These are phyloP conservation scores for Microtus oregoni DNA, from an alignment of 2,113 vertebrate genomes.

Conservation along the genomic window DNA sequence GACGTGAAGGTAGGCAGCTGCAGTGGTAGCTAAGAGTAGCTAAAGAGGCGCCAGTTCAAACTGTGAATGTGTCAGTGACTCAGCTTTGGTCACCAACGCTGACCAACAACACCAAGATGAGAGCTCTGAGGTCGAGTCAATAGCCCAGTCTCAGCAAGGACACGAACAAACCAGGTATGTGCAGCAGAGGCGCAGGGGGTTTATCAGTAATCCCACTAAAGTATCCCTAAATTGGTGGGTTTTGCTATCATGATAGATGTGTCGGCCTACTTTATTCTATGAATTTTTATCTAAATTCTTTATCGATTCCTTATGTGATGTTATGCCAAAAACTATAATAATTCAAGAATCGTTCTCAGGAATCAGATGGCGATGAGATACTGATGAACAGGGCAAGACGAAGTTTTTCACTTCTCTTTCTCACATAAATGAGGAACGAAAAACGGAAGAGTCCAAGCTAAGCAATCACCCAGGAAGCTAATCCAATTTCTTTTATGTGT, in stretches of 20 bases:
- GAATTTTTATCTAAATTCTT: neutral
- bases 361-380: slow-evolving; percentile 6
- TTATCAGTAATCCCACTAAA: neutral
- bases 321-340: slow-evolving; percentile 25
- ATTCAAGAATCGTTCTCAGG: slow-evolving; percentile 52
- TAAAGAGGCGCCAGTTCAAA: neutral
- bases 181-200: neutral
- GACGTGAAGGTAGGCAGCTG: neutral
- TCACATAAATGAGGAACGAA: slow-evolving; percentile 45
- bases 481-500: slow-evolving; percentile 66
- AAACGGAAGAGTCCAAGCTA: slow-evolving; percentile 11
- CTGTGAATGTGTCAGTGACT: neutral
- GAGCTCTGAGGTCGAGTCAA: neutral
- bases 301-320: neutral
- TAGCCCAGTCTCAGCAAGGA: neutral
- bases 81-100: neutral
- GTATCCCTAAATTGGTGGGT: neutral
- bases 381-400: neutral
- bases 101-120: neutral
- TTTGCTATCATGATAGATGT: slow-evolving; percentile 1
- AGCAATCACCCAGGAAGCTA: slow-evolving; percentile 48
- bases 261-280: neutral
- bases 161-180: neutral
- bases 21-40: neutral
- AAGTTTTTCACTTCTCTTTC: slow-evolving; percentile 34